Evolutionary conservation across 2,888 invertebrate genomes (phyloP), one percentile per base, ranked within the genome.

Genomic region (Protophormia terraenovae): DNA sequence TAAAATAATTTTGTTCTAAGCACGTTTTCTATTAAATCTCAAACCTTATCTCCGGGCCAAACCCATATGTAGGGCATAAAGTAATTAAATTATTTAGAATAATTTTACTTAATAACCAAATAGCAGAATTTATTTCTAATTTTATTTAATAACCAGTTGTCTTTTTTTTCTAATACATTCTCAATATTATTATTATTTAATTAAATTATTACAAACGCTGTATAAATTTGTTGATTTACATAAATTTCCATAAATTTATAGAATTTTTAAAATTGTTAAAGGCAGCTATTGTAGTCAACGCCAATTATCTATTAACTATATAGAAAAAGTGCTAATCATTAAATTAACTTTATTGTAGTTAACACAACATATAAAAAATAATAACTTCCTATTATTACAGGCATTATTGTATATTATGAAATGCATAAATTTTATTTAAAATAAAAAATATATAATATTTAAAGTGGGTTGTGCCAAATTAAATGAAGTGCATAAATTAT

Each of bases 301-400:
- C 22, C 24, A 58, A 45, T 77, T 66, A 38, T 38, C 38, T 45
- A 47, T 19, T 19, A 58, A 16, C n/a, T 32, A 24, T 47, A n/a
- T 64, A 27, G 12, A 50, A 67, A 29, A 47, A 5, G 24, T 38
- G 29, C 71, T 62, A 71, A 71, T 71, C 71, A 79, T 62, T n/a
- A 79, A 64, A 72, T 79, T 72, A 64, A 71, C 14, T 41, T 64
- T 38, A 27, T 69, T 50, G 2, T 45, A 62, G 19, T 66, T 66
- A 16, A 4, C 29, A 53, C 5, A 79, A 62, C 50, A 41, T 50
- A 29, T 29, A 41, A n/a, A 71, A 27, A 29, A 53, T 41, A 41
- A 62, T 32, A 22, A 64, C 50, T 79, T 72, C 53, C 71, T 72
- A 32, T 79, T 72, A 53, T 29, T 71, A 24, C 6, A 16, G 10